Base-by-base conservation (phyloP, 2,797 vertebrate species). In the Siniperca obscura region DNA sequence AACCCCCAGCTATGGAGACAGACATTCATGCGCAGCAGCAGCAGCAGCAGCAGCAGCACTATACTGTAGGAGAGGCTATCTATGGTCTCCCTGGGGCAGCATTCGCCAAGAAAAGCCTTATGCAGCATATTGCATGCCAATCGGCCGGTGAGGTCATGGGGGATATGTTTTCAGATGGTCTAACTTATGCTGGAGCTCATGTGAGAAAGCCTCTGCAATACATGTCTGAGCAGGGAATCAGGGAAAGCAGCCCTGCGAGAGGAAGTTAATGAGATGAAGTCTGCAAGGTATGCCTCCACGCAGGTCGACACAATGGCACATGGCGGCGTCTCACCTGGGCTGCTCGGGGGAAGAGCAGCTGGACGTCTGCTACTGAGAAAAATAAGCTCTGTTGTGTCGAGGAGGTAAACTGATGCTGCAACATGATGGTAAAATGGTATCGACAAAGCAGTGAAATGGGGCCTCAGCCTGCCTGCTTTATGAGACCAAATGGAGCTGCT, bases 161-260 rank as follows among this genome's bases (percentile, higher is more conserved):
- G 89, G 87, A 88, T 90, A 82, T 93, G 89, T 92, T 91, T 91
- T 95, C 93, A 94, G 90, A 93, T 92, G 91, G 87, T 92, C 83
- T 74, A 91, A 90, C 92, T 91, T 93, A 92, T 92, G 92, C 81
- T 81, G 82, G 81, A 84, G 89, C 89, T 92, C 88, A 74, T 91
- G 86, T 81, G 84, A 90, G 85, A 82, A 90, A 89, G 85, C 83
- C 84, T 85, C 84, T 87, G 87, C 81, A 84, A 90, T 89, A 82
- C 81, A 59, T 34, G 80, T 69, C 85, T 82, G 87, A 89, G 85
- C 76, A 85, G 81, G 71, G 79, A 87, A 86, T 90, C 83, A 87
- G 83, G 78, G 82, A 87, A 76, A 74, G 85, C 84, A 60, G 84
- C 81, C 83, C 74, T 66, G 76, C 13, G 48, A 75, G 83, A 44